A percentile compares a stretch with the other conserved stretches of the same genome.
phyloP scores from a whole-genome alignment of 2,113 vertebrate species.

The Ursus arctos region DNA sequence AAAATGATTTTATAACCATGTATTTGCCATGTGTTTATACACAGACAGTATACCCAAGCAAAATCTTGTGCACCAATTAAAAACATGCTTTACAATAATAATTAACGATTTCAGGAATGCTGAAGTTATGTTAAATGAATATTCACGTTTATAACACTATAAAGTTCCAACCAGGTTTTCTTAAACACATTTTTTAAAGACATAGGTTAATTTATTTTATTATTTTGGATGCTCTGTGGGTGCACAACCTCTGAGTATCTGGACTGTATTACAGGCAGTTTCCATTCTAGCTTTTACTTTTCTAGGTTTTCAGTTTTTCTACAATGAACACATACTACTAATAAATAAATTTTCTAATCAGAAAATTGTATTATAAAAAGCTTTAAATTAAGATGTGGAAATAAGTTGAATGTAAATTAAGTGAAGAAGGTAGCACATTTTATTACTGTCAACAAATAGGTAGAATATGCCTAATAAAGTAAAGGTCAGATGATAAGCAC shows the following conservation, averaged over 20 bases:
- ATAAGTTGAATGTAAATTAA: not conserved
- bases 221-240: not conserved
- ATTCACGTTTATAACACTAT: not conserved
- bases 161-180: not conserved
- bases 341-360: slow-evolving; percentile 12
- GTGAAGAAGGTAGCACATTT: not conserved
- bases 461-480: slow-evolving; percentile 20
- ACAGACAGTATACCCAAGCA: not conserved
- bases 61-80: not conserved
- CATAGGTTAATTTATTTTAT: not conserved
- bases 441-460: not conserved
- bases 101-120: slow-evolving; percentile 9
- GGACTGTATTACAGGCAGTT: not conserved
- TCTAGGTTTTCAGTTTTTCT: not conserved
- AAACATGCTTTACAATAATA: not conserved
- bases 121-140: not conserved
- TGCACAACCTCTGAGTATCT: not conserved
- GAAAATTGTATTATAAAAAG: not conserved
- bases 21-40: not conserved
- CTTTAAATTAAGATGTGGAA: not conserved
- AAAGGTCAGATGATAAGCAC: not conserved
- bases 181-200: not conserved
- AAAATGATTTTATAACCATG: not conserved
- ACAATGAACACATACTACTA: not conserved
- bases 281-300: not conserved